Evolutionary conservation across 2,888 invertebrate species (phyloP).

Genomic region (Geotrupes spiniger): DNA sequence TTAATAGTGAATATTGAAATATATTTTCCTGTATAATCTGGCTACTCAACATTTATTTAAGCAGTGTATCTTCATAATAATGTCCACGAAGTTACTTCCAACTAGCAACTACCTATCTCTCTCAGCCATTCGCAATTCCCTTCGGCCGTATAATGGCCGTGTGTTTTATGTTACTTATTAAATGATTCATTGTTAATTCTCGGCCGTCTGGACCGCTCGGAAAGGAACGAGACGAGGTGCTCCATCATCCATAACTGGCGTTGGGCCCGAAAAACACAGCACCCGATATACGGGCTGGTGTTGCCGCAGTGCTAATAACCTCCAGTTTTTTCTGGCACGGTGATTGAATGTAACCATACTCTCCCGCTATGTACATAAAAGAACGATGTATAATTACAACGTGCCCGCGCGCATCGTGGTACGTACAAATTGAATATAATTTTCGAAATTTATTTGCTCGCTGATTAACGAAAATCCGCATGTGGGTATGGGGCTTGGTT

Average conservation of each 20-base stretch:
- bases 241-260: slow-evolving; percentile 32
- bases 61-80: too few species aligned
- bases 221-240: slow-evolving; percentile 28
- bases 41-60: too few species aligned
- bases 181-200: slow-evolving; percentile 33
- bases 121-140: too few species aligned
- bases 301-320: slow-evolving; percentile 29
- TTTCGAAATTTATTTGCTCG: slow-evolving; percentile 14
- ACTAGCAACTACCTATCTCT: too few species aligned
- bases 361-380: slow-evolving; percentile 9
- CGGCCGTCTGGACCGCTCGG: slow-evolving; percentile 26
- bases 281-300: slow-evolving; percentile 24
- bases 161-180: slow-evolving; percentile 32
- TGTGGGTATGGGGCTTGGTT: background rate
- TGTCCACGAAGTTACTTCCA: too few species aligned
- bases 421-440: slow-evolving; percentile 19
- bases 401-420: slow-evolving; percentile 12
- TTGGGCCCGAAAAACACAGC: slow-evolving; percentile 28
- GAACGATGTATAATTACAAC: slow-evolving; percentile 17
- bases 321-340: slow-evolving; percentile 23
- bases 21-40: too few species aligned
- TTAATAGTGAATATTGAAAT: too few species aligned
- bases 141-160: slow-evolving; percentile 25
- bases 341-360: slow-evolving; percentile 19
- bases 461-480: slow-evolving; percentile 16